Evolutionary conservation across 2,888 invertebrate species (phyloP), one percentile per base, ranked within the genome.

Genomic region (Caenorhabditis sp.): DNA sequence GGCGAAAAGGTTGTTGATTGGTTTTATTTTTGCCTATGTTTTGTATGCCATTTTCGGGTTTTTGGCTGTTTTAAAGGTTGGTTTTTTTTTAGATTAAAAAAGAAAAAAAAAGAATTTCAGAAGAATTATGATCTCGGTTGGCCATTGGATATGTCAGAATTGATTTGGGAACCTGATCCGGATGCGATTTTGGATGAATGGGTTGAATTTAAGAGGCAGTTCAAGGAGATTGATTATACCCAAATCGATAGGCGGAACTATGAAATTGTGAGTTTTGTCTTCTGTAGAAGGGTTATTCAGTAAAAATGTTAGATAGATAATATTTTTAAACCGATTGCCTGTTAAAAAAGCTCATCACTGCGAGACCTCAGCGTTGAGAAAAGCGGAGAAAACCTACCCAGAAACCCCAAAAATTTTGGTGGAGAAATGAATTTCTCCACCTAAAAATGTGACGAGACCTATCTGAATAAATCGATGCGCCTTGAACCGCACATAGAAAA

Each of bases 61-160:
- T 62, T 4, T 31, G 31, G 5, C 31, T 10, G 5, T 31, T 31
- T 4, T 31, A 10, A 31, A 31, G 31, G 31, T 31, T 7, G 10
- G 31, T 31, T 10, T 31, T 31, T 31, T 31, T 31, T 10, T 4
- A 31, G 10, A 31, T 31, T 4, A 31, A 7, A 7, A 7, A 7
- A 7, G 31, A 31, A 31, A 31, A 31, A 10, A 31, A 31, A 10
- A 7, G 10, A 31, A 21, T 56, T 26, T 25, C 56, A 56, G 56
- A 21, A 21, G 17, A 56, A 56, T 56, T 56, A 56, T 26, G 21
- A 27, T 21, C 26, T 56, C 12, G 56, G 56, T 17, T 56, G 26
- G 56, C 56, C 56, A 17, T 26, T 56, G 23, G 56, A 56, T 56
- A 26, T 56, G n/a, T 26, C 26, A 2, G 56, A 56, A 14, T 26